Conservation (phyloP, 2,113 vertebrate genomes). For the Strix uralensis region DNA sequence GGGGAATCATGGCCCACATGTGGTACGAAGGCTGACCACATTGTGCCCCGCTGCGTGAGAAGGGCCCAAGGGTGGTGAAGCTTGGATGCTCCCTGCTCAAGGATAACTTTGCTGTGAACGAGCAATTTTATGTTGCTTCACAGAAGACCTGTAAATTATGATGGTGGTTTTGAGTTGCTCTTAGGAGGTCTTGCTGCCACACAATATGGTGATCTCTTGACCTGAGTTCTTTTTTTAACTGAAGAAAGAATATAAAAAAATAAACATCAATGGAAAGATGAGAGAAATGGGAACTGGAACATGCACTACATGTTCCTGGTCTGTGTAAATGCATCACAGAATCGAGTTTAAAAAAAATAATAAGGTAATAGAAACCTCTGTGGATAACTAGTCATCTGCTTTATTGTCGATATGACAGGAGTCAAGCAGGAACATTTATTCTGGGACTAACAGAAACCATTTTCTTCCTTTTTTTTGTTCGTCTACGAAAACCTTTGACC, state of each 20-base stretch:
- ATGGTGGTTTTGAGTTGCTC: neutral
- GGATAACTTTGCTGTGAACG: neutral
- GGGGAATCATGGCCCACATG: neutral
- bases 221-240: neutral
- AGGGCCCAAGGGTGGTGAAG: neutral
- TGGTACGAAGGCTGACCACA: neutral
- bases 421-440: neutral
- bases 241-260: neutral
- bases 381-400: neutral
- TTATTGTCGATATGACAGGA: neutral
- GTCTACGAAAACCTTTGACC: neutral
- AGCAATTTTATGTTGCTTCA: neutral
- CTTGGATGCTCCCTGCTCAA: neutral
- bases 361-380: neutral
- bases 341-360: neutral
- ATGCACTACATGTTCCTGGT: neutral
- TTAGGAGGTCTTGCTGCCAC: neutral
- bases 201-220: neutral
- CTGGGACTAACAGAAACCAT: neutral
- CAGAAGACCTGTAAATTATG: neutral
- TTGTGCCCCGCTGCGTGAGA: neutral
- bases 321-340: neutral
- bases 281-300: neutral
- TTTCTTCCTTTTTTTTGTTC: neutral
- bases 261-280: neutral